These are phyloP conservation scores for Azemiops feae DNA, from an alignment of 2,113 vertebrate species.

Conservation along the genomic window DNA sequence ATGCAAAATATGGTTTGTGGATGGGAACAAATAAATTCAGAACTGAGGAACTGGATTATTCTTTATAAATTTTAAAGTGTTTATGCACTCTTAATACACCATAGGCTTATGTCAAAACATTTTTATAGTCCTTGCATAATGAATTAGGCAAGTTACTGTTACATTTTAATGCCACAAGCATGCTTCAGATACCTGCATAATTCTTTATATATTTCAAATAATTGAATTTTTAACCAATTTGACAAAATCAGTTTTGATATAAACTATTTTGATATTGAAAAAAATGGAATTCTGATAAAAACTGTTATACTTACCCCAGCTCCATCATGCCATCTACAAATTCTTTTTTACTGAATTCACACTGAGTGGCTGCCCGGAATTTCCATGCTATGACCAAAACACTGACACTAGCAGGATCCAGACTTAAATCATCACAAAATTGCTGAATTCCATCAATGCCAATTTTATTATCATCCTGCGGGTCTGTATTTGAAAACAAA, in stretches of 20 bases:
- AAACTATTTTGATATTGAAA: background rate
- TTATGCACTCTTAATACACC: background rate
- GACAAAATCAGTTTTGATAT: background rate
- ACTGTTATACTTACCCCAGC: constrained; percentile 80
- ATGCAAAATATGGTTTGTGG: background rate
- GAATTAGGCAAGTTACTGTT: background rate
- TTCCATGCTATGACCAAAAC: constrained; percentile 95
- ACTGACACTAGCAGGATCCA: constrained; percentile 90
- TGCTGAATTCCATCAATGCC: constrained; percentile 94
- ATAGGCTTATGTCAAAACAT: background rate
- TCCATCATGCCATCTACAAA: constrained; percentile 96
- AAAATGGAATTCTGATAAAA: background rate
- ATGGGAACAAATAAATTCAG: background rate
- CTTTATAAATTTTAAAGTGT: background rate
- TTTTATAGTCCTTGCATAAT: background rate
- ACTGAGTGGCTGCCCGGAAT: constrained; percentile 92
- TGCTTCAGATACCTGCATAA: background rate
- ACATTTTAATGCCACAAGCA: background rate
- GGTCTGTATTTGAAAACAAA: constrained; percentile 74
- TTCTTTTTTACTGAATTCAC: constrained; percentile 95
- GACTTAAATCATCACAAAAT: constrained; percentile 90
- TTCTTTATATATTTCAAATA: background rate
- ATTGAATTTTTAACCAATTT: background rate
- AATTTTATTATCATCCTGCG: constrained; percentile 97
- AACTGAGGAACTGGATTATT: background rate